Evolutionary conservation across 37 sponge, comb jelly and placozoan genomes (phyloP), one percentile per base, ranked within the genome.

Genomic region (Spongilla lacustris): DNA sequence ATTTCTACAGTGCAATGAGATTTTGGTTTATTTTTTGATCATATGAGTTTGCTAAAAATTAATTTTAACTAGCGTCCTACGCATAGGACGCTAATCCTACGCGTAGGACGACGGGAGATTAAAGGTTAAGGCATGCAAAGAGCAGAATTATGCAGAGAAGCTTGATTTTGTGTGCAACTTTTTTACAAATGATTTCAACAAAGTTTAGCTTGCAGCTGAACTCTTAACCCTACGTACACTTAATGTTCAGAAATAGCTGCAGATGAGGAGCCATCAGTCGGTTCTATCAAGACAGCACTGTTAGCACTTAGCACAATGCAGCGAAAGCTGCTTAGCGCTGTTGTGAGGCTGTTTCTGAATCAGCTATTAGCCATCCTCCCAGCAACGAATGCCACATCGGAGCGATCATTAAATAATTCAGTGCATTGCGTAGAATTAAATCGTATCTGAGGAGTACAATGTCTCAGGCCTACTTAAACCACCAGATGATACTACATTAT

Each of bases 371-470:
- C 92, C 69, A 76, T 89, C 28, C 35, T 92, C 29, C 95, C 90
- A 25, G 88, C 95, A n/a, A n/a, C n/a, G n/a, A n/a, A n/a, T n/a
- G n/a, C n/a, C n/a, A 89, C 90, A 36, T 93, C 88, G 36, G 89
- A 95, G 75, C 50, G 88, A 38, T 90, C 93, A 30, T n/a, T n/a
- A n/a, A n/a, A n/a, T n/a, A n/a, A n/a, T 92, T 92, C 72, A 88
- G 89, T 92, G 93, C 96, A 50, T 83, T 96, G 25, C n/a, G 84
- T 21, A 36, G 86, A 2, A 84, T 92, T 37, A 95, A 92, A 73
- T 72, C 87, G 12, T 91, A 91, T 72, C 73, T 95, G 38, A 89
- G 90, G 67, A 86, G 86, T 82, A 95, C 84, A 27, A 95, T 95
- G 95, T 69, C 88, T 9, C 92, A 95, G 79, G 77, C 68, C 50